A percentile compares a stretch with the other conserved stretches of the same genome.
phyloP scores from a whole-genome alignment of 2,113 vertebrate species.

The Benitochromis conjunctus region DNA sequence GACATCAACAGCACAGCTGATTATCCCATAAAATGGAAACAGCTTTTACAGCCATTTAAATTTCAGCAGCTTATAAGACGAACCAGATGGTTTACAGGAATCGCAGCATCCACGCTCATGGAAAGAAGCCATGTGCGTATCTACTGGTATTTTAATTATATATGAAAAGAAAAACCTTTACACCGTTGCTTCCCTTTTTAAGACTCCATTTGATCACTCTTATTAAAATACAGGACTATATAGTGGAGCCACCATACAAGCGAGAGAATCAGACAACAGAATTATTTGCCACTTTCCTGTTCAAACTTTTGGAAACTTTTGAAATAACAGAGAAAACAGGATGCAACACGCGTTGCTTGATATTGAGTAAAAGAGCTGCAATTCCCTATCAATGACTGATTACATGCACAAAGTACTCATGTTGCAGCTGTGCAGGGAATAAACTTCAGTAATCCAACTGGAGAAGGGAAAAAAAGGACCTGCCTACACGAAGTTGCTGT shows the following conservation, averaged over 20 bases:
- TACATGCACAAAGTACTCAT: background rate
- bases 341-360: background rate
- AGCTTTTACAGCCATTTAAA: slow-evolving; percentile 36
- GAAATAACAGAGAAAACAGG: background rate
- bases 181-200: background rate
- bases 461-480: background rate
- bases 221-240: background rate
- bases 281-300: background rate
- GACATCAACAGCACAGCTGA: slow-evolving; percentile 6
- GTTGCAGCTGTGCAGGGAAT: background rate
- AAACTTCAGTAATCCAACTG: background rate
- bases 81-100: slow-evolving; percentile 45
- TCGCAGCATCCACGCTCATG: background rate
- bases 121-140: background rate
- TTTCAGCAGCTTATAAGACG: slow-evolving; percentile 17
- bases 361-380: background rate
- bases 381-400: background rate
- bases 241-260: background rate
- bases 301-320: background rate
- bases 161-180: background rate
- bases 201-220: background rate
- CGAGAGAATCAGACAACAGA: background rate
- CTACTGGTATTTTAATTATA: background rate
- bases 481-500: background rate
- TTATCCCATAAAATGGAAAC: slow-evolving; percentile 25